Conservation (phyloP, 1,140 invertebrate species). For the Zaprionus kolodkinae region DNA sequence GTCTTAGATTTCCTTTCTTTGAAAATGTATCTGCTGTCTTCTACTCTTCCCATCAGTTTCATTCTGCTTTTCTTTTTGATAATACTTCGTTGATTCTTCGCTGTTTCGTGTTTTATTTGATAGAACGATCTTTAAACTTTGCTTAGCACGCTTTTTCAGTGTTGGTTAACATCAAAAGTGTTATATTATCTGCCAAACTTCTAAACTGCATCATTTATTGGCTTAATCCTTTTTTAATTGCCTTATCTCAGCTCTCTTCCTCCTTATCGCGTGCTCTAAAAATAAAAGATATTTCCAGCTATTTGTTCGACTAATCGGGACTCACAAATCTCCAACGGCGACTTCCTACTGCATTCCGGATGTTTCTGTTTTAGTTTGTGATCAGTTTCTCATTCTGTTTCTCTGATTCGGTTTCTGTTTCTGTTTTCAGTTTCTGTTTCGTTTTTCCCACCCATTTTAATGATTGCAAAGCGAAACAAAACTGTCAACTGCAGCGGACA, state of each 20-base stretch:
- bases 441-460: conserved; percentile 65
- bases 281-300: not conserved
- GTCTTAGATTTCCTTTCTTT: too few relatives aligned
- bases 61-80: not conserved
- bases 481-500: conserved; percentile 73
- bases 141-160: too few relatives aligned
- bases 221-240: not conserved
- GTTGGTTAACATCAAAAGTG: too few relatives aligned
- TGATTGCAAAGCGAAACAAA: conserved; percentile 69
- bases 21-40: too few relatives aligned
- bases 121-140: too few relatives aligned
- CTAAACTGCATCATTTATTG: not conserved
- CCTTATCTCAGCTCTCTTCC: not conserved
- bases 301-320: conserved; percentile 8
- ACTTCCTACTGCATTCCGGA: conserved; percentile 21
- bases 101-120: too few relatives aligned
- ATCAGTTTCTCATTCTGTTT: conserved; percentile 9
- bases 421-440: conserved; percentile 12
- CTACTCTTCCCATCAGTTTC: too few relatives aligned
- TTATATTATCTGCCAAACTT: not conserved
- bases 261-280: not conserved
- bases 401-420: conserved; percentile 15
- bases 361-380: not conserved
- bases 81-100: too few relatives aligned
- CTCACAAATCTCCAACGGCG: conserved; percentile 1